Evolutionary conservation across 2,888 invertebrate species (phyloP), one percentile per base, ranked within the genome.

Genomic region (Andrena praecox): DNA sequence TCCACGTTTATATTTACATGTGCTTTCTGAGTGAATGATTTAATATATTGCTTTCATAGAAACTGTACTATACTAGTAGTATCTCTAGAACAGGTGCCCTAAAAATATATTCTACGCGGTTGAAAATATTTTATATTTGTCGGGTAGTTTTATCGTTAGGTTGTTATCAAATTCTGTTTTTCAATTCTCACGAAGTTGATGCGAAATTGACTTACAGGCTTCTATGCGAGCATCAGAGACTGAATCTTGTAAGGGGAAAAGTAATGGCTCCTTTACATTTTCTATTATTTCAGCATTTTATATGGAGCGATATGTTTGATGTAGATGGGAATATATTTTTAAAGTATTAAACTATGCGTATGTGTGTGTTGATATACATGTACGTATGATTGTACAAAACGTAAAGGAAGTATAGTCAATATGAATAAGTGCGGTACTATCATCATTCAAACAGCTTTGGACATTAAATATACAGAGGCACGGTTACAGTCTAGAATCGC

Each of bases 211-310:
- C 68, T 68, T 81, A 81, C 59, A 75, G 66, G 81, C 84, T 82
- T 80, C 82, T 81, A 82, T 62, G 77, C 77, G 62, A 85, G 69
- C 70, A 80, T 78, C 85, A 88, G 88, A 88, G 89, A 88, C 88
- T 89, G 89, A 88, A 82, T 80, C 77, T 66, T 78, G 81, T 88
- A 85, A 87, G 74, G 85, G 24, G 81, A 64, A 77, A 64, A 76
- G 59, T 59, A 35, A 42, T 16, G 42, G 42, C 56, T 66, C 83
- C 84, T 82, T 88, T 84, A 80, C 89, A 82, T 79, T 85, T 87
- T 89, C 84, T 84, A 88, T 83, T 86, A 80, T 81, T 84, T 88
- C 79, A 86, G 77, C 84, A 88, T 88, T 88, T 88, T 89, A 81
- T 89, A 88, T 80, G 64, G 82, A 80, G 50, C 64, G 56, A 75